Base-by-base conservation (phyloP, 2,888 invertebrate species). In the Nephrotoma appendiculata region DNA sequence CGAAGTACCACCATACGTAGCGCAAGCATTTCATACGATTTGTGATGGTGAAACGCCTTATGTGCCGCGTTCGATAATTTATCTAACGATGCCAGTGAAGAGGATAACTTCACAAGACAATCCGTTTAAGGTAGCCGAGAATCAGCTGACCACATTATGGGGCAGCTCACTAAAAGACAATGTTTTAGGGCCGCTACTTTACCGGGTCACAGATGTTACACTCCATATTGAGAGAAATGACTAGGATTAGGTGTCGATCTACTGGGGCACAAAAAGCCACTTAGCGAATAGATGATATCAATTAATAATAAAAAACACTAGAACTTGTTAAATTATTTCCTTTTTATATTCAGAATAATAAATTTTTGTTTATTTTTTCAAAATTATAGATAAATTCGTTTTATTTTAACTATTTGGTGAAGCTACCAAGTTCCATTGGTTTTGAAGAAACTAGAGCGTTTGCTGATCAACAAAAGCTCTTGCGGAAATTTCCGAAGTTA, bases 1-100 rank as follows among this genome's bases (percentile, higher is more conserved):
- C 44, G 45, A 87, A 11, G 42, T 87, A 31, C 83, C 45, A 31
- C 57, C 42, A 6, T 11, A 91, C 89, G 42, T 85, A 84, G 87
- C 86, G 12, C 91, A 90, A 89, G 91, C 91, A 12, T 92, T 93
- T 88, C 93, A 93, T 88, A 90, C 90, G 88, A 90, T 93, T 87
- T 93, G 92, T 87, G 93, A 93, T 89, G 91, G 91, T 87, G 89
- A 91, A 57, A 91, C 90, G 86, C 92, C 93, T n/a, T 87, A 90
- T n/a, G 89, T 91, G 1, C 86, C 87, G 71, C 88, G 89, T 84
- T 90, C 89, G 11, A 88, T 91, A 84, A 91, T 90, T 84, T 89
- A 90, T 86, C 88, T 91, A n/a, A 90, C 90, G 6, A 83, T 45
- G 12, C 6, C n/a, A 4, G 45, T 83, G 31, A 71, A 44, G 31